These are phyloP conservation scores for Contarinia nasturtii DNA, from an alignment of 1,140 invertebrate species.

Conservation along the genomic window DNA sequence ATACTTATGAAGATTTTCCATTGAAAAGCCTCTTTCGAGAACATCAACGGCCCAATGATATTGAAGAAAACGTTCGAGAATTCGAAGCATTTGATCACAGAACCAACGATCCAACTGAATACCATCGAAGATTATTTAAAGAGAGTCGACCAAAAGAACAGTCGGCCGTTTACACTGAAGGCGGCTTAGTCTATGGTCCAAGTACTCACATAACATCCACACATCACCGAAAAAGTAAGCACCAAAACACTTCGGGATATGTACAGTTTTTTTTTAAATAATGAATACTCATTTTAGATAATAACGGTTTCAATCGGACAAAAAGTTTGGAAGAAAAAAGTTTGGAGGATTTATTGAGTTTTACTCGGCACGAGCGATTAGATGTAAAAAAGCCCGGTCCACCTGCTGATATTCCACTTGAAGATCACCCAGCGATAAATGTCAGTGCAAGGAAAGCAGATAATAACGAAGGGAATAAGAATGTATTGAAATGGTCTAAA, in stretches of 20 bases:
- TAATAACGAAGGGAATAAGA: background rate
- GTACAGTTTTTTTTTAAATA: background rate
- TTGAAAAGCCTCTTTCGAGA: background rate
- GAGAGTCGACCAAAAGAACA: background rate
- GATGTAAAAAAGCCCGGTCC: slow-evolving; percentile 93
- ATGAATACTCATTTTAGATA: background rate
- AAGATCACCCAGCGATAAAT: background rate
- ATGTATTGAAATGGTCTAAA: background rate
- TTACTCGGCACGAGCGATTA: slow-evolving; percentile 65
- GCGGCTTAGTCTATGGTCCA: slow-evolving; percentile 34
- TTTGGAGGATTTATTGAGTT: slow-evolving; percentile 35
- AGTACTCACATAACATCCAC: slow-evolving; percentile 8
- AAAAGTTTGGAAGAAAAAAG: slow-evolving; percentile 10
- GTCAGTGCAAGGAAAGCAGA: slow-evolving; percentile 6
- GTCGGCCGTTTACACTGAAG: slow-evolving; percentile 36
- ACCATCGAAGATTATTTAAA: background rate
- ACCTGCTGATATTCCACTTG: slow-evolving; percentile 32
- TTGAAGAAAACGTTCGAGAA: background rate
- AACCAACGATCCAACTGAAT: slow-evolving; percentile 1
- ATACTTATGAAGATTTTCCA: background rate
- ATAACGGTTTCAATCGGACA: slow-evolving; percentile 24
- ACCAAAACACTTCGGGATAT: too few relatives aligned
- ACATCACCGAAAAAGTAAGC: background rate
- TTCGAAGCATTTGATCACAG: background rate
- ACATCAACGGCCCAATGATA: background rate